Base-by-base conservation (phyloP, 2,797 vertebrate genomes). In the Poecilia wingei region DNA sequence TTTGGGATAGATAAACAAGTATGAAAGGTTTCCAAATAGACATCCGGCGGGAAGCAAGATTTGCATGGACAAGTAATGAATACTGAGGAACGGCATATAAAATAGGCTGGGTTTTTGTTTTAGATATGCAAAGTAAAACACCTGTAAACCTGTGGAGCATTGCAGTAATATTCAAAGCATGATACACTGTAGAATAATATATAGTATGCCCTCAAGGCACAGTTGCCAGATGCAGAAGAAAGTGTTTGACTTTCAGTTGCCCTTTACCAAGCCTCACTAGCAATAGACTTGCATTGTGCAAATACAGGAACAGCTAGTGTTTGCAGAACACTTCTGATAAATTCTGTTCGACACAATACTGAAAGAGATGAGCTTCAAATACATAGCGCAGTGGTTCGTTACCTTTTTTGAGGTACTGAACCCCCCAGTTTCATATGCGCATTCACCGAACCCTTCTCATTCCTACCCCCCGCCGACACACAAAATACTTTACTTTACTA, bases 1-100 rank as follows among this genome's bases (percentile, higher is more conserved):
- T 83, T 49, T 22, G 49, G 78, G 55, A 68, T 53, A 87, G 84
- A 89, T 87, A 89, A 91, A 93, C 86, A 92, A 92, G 84, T 71
- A 82, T 2, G 59, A 88, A 86, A 87, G 79, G 81, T 85, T 87
- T 90, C 81, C 80, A 75, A 92, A 89, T 81, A 78, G 77, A 68
- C 74, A 79, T 76, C 88, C 83, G 71, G 79, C 77, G 33, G 31
- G 72, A 71, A 85, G 72, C 5, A 49, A 79, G 74, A 90, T 92
- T 92, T 92, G 79, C 90, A 88, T 79, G 51, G 47, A 80, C 73
- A 20, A 70, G 36, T 45, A 28, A 61, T 81, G 85, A 89, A 92
- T 89, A 79, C 76, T 39, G 73, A 89, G 39, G 72, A 77, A 78
- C 36, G 3, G 9, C 0, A 8, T 41, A 70, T 70, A 5, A 85